phyloP scores from a whole-genome alignment of 2,797 vertebrate genomes.

The Platalea minor region DNA sequence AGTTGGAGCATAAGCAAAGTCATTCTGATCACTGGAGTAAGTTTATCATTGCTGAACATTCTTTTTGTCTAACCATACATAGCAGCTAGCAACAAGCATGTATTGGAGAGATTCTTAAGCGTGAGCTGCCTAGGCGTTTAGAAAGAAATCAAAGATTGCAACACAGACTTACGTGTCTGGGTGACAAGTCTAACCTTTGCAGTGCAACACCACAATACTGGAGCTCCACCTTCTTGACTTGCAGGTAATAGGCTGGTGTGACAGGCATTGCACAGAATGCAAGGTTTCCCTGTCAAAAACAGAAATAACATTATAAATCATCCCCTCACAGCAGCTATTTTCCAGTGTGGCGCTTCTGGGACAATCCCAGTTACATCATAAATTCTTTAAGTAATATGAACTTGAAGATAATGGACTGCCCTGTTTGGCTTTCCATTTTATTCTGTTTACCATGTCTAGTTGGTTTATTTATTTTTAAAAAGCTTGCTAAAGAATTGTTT shows the following conservation, averaged over 20 bases:
- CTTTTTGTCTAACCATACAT: neutral
- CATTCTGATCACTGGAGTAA: neutral
- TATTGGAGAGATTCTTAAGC: neutral
- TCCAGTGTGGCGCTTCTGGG: neutral
- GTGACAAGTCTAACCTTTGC: neutral
- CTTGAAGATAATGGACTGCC: neutral
- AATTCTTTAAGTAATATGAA: neutral
- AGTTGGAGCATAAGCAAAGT: neutral
- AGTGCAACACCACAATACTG: rapidly evolving
- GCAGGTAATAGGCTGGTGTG: neutral
- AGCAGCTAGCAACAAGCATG: neutral
- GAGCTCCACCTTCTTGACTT: neutral
- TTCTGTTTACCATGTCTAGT: neutral
- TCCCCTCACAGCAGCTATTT: neutral
- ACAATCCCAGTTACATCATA: neutral
- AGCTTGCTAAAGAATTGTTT: neutral
- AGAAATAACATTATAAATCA: neutral
- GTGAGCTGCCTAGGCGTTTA: neutral
- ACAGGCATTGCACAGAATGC: neutral
- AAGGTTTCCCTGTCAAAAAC: neutral
- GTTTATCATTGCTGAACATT: neutral
- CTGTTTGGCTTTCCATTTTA: neutral
- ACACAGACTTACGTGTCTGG: neutral
- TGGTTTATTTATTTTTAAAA: neutral
- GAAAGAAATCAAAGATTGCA: neutral